These are phyloP conservation scores for Ophion ellenae DNA, from an alignment of 2,888 invertebrate genomes.

Conservation along the genomic window DNA sequence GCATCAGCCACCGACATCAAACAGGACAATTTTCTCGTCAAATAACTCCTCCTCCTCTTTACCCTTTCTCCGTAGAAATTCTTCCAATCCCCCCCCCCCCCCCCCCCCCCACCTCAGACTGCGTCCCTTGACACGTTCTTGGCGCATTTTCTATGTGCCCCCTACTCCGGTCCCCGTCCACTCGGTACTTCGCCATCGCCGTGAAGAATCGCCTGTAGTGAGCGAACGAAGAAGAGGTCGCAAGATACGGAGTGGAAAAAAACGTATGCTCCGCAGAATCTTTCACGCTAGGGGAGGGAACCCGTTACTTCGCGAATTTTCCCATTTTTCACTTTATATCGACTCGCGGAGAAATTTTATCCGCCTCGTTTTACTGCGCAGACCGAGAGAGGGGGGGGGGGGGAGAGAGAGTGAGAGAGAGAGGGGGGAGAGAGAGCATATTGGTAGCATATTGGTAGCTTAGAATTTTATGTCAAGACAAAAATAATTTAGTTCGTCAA, in stretches of 20 bases:
- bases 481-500: too few species aligned
- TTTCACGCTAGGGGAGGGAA: constrained; percentile 8
- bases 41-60: constrained; percentile 70
- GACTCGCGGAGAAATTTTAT: constrained; percentile 37
- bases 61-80: constrained; percentile 40
- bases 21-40: constrained; percentile 78
- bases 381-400: neutral
- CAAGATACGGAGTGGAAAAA: constrained; percentile 28
- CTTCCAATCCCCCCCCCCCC: neutral
- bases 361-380: neutral
- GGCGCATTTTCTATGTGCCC: constrained; percentile 44
- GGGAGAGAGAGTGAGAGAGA: neutral
- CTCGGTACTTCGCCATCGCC: constrained; percentile 19
- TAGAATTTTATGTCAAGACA: neutral
- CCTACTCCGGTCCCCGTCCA: constrained; percentile 3
- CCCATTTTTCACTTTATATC: constrained; percentile 44
- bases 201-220: constrained; percentile 33
- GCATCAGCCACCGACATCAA: constrained; percentile 76
- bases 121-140: constrained; percentile 49
- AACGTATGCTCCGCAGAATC: constrained; percentile 10
- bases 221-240: constrained; percentile 31
- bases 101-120: neutral
- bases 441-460: neutral
- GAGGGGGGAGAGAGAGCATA: neutral
- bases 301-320: constrained; percentile 42